A percentile compares a stretch with the other conserved stretches of the same genome.
These are phyloP conservation scores for Bombus pyrosoma DNA, from an alignment of 1,140 invertebrate species.

Conservation along the genomic window DNA sequence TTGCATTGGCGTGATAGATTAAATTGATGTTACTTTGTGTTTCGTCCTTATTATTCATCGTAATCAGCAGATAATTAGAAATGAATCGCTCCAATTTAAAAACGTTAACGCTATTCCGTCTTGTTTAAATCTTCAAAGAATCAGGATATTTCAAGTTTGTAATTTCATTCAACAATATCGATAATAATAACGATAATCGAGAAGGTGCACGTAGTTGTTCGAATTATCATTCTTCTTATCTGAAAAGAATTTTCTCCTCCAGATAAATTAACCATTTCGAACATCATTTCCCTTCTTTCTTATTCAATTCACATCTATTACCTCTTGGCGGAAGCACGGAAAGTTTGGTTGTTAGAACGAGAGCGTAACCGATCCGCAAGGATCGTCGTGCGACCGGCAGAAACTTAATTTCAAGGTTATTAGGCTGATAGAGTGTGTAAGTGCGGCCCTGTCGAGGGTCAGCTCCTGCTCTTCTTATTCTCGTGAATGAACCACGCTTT, in stretches of 20 bases:
- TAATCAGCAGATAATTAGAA: too few relatives aligned
- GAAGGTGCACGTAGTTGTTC: background rate
- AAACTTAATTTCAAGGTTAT: constrained; percentile 44
- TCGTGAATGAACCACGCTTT: constrained; percentile 52
- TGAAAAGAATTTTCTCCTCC: background rate
- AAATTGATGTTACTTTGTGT: too few relatives aligned
- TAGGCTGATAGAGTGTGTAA: constrained; percentile 34
- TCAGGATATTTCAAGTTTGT: too few relatives aligned
- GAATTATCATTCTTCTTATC: background rate
- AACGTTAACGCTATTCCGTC: too few relatives aligned
- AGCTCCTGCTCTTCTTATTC: constrained; percentile 49
- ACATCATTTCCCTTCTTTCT: background rate
- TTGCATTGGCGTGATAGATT: too few relatives aligned
- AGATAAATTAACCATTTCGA: background rate
- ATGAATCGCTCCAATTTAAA: too few relatives aligned
- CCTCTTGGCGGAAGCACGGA: background rate
- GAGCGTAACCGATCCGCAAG: background rate
- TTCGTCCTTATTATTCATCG: too few relatives aligned
- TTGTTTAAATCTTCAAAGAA: too few relatives aligned
- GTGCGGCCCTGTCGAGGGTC: constrained; percentile 18
- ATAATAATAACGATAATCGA: too few relatives aligned
- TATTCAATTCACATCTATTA: background rate
- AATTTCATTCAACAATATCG: too few relatives aligned
- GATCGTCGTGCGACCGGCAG: background rate
- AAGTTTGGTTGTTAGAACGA: background rate